Base-by-base conservation (phyloP, 2,113 vertebrate genomes). In the Pollachius pollachius region DNA sequence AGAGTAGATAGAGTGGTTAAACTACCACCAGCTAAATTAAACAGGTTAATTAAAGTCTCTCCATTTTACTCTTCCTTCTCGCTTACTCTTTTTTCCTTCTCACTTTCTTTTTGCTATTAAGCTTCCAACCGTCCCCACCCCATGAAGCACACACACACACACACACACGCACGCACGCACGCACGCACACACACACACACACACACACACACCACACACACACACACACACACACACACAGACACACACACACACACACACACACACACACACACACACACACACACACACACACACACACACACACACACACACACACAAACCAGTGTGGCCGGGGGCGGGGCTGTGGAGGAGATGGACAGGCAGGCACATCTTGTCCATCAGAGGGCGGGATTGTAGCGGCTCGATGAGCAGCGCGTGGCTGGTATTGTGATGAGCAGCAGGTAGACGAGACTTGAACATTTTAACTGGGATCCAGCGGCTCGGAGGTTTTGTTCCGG, bases 1-100 rank as follows among this genome's bases (percentile, higher is more conserved):
- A 65, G 77, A 74, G 62, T 70, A 85, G 82, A 90, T 83, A 77
- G 82, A 80, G 80, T 73, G 76, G 76, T 85, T 76, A 81, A 89
- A 84, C 84, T 78, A 84, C 84, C 80, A 69, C 65, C n/a, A 78
- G 81, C 75, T 0, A 83, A 89, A 89, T 88, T 86, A 87, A 87
- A 85, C 81, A 85, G 85, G 86, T 89, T 91, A 91, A 90, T 90
- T 89, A 89, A 88, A 88, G 84, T 88, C 82, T 85, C 67, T 64
- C 73, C 71, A 87, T 84, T 78, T 78, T 74, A 75, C 54, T 48
- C 73, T 56, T 72, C 52, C 71, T 76, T 60, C 69, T 11, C 62
- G 63, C 60, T 70, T 61, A 7, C 69, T 81, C 75, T 78, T 23
- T 65, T 59, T 66, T 68, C 3, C n/a, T 21, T 60, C n/a, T 21